These are phyloP conservation scores for Coleophora deauratella DNA, from an alignment of 2,888 invertebrate genomes.

Conservation along the genomic window DNA sequence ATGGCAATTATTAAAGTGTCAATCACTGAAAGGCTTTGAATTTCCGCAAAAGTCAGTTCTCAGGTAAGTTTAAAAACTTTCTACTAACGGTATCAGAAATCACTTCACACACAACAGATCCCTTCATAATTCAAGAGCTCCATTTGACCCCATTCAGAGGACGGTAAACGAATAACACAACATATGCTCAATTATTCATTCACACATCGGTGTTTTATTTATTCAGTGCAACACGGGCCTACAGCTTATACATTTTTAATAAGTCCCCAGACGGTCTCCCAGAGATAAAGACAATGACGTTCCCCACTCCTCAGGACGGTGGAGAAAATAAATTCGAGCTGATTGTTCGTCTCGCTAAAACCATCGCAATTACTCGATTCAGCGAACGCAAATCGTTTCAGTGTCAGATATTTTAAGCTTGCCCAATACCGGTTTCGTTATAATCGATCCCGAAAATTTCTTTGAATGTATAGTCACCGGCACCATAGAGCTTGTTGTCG, in stretches of 20 bases:
- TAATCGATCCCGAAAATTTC: constrained; percentile 16
- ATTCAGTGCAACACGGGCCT: constrained; percentile 7
- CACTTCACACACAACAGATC: too few species aligned
- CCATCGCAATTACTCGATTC: constrained; percentile 55
- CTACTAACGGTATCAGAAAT: too few species aligned
- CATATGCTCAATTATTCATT: neutral
- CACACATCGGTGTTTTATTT: neutral
- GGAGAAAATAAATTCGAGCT: constrained; percentile 39
- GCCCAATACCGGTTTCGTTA: constrained; percentile 30
- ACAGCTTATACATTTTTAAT: constrained; percentile 41
- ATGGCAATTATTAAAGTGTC: too few species aligned
- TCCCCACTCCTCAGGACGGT: constrained; percentile 20
- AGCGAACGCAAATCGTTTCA: constrained; percentile 54
- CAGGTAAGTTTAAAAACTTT: too few species aligned
- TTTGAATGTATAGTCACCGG: constrained; percentile 12
- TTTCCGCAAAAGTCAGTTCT: too few species aligned
- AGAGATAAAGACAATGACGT: constrained; percentile 41
- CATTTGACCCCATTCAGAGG: neutral
- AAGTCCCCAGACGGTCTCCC: constrained; percentile 25
- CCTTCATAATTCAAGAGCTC: neutral
- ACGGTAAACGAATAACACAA: neutral
- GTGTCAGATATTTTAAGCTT: constrained; percentile 42
- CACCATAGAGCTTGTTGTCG: constrained; percentile 42
- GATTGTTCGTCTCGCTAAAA: constrained; percentile 26
- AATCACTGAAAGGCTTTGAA: too few species aligned